A percentile compares a stretch with the other conserved stretches of the same genome.
These are phyloP conservation scores for Myotis yumanensis DNA, from an alignment of 2,113 vertebrate species.

Conservation along the genomic window DNA sequence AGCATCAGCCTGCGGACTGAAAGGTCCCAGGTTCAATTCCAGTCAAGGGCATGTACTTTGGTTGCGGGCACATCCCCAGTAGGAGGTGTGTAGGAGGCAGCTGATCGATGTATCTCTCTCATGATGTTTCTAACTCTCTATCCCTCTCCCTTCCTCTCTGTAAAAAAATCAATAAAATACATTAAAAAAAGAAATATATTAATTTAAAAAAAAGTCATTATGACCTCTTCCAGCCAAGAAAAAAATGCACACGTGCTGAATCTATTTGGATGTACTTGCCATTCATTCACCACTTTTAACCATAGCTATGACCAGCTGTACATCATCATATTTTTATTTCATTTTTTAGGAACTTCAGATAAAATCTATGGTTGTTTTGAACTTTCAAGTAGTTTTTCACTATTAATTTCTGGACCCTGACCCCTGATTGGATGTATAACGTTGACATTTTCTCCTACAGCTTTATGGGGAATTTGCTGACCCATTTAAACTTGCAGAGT, in stretches of 20 bases:
- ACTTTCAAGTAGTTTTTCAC: background rate
- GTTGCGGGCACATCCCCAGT: no score
- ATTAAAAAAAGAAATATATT: no score
- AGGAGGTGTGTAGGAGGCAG: no score
- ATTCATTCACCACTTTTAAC: background rate
- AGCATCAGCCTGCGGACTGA: no score
- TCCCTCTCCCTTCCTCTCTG: no score
- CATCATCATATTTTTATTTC: background rate
- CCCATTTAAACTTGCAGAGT: conserved; percentile 95
- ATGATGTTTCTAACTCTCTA: no score
- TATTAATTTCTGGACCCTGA: conserved; percentile 20
- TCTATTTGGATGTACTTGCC: background rate
- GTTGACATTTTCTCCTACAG: conserved; percentile 81
- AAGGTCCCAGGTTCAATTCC: no score
- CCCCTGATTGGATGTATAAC: conserved; percentile 44
- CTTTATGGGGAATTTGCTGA: conserved; percentile 98
- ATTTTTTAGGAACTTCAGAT: background rate
- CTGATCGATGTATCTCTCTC: no score
- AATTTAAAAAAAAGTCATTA: background rate
- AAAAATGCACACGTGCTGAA: background rate
- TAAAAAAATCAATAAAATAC: no score
- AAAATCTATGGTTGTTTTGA: conserved; percentile 16
- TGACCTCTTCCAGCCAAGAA: background rate
- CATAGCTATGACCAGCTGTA: background rate
- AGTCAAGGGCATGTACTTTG: no score